A percentile compares a stretch with the other conserved stretches of the same genome.
phyloP scores from a whole-genome alignment of 2,797 vertebrate genomes.

The Acipenser ruthenus region DNA sequence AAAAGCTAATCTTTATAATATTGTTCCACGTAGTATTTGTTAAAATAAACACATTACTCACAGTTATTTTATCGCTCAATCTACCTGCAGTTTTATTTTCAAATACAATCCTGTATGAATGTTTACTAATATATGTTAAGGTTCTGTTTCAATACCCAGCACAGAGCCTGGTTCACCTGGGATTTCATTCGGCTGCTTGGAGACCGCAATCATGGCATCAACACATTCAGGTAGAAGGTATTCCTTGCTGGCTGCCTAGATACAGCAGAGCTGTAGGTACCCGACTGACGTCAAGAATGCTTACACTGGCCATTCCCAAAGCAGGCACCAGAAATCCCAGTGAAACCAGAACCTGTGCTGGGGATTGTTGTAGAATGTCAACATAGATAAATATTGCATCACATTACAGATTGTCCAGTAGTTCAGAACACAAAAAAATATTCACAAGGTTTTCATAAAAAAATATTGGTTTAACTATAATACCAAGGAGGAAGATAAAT shows the following conservation, averaged over 20 bases:
- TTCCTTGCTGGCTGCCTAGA: constrained; percentile 28
- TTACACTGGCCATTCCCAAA: background rate
- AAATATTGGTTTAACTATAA: no score
- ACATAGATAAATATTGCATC: background rate
- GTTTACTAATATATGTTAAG: background rate
- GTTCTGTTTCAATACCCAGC: constrained; percentile 12
- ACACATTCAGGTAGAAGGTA: constrained; percentile 30
- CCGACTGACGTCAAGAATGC: constrained; percentile 38
- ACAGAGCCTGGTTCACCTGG: constrained; percentile 14
- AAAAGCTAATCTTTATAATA: no score
- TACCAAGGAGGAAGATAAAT: no score
- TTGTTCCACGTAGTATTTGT: no score
- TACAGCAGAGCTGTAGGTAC: constrained; percentile 20
- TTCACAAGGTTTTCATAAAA: no score
- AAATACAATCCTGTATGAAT: no score
- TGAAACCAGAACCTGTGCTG: constrained; percentile 31
- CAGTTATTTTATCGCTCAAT: no score
- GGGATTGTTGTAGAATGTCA: constrained; percentile 37
- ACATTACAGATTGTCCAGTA: background rate
- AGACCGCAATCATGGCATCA: constrained; percentile 36
- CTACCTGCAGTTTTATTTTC: no score
- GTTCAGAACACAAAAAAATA: no score
- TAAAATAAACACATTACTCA: no score
- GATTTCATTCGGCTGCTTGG: constrained; percentile 49
- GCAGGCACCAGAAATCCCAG: constrained; percentile 15